Base-by-base conservation (phyloP, 2,113 vertebrate species). In the Argyrosomus japonicus region DNA sequence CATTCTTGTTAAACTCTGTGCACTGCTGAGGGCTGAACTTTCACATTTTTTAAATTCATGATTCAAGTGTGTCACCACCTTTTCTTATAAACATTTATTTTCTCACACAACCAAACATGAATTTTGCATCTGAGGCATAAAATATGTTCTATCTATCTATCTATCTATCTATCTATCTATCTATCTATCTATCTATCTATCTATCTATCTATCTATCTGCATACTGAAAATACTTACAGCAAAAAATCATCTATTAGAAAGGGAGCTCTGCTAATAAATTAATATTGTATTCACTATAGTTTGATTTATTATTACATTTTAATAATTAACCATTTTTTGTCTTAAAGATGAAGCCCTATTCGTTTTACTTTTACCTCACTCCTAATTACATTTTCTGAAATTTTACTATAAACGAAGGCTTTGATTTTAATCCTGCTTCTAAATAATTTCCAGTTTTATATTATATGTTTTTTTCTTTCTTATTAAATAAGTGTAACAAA, bases 11-110 rank as follows among this genome's bases (percentile, higher is more conserved):
- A n/a, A 69, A 65, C 23, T 79, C 13, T 58, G 5, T 25, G 13
- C 40, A 64, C 17, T 29, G 2, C 4, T 43, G 53, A 63, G 48
- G 36, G 48, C 43, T 63, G 50, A 62, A 61, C 21, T 27, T 58
- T 60, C 27, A n/a, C 4, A 32, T 70, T 76, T 87, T 53, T 29
- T 68, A 50, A 79, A 84, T 84, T 83, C 10, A 74, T 77, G 4
- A 14, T 14, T 27, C 53, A 70, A 64, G 18, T 60, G 14, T 61
- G n/a, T 64, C 56, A 43, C 13, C 19, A 61, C 40, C 6, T 57
- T 27, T 58, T 11, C 10, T 21, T 64, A 21, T 36, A 18, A n/a
- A 67, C 8, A 63, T 36, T 36, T 75, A 51, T 72, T 47, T 47
- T 47, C 13, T 47, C 45, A 14, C 3, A 47, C 45, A 47, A 47